Evolutionary conservation across 2,113 vertebrate genomes (phyloP).

Genomic region (Psilopsiagon aurifrons): DNA sequence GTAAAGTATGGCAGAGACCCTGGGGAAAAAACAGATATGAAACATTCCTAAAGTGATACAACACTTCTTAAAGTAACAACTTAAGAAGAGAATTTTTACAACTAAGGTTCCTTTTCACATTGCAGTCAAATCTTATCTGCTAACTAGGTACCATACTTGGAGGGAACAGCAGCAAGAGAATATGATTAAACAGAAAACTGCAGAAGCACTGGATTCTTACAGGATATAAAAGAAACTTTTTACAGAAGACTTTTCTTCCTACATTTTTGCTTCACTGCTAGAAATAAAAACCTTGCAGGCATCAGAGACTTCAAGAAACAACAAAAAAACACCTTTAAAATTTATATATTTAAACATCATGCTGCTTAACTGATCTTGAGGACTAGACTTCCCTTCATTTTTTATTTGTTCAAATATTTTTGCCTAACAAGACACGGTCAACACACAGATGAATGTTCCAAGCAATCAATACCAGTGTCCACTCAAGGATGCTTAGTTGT

Average conservation of each 20-base stretch:
- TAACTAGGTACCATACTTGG: not conserved
- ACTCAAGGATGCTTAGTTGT: not conserved
- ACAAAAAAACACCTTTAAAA: not conserved
- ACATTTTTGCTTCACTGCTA: not conserved
- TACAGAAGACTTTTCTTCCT: not conserved
- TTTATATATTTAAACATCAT: not conserved
- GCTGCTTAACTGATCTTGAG: not conserved
- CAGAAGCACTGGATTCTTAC: not conserved
- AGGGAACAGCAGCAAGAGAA: not conserved
- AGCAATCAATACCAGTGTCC: not conserved
- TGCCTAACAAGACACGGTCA: not conserved
- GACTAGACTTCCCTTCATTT: not conserved
- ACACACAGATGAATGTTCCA: not conserved
- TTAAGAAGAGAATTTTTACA: not conserved
- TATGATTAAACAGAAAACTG: not conserved
- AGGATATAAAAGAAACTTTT: not conserved
- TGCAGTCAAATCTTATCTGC: not conserved
- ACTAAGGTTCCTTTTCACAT: not conserved
- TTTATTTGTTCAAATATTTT: not conserved
- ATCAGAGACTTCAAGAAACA: not conserved
- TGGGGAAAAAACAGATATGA: slow-evolving; percentile 55
- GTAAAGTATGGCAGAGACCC: slow-evolving; percentile 89
- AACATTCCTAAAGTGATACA: not conserved
- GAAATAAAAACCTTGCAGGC: not conserved
- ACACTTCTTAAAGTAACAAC: not conserved